Base-by-base conservation (phyloP, 2,797 vertebrate species). In the Threskiornis aethiopicus region DNA sequence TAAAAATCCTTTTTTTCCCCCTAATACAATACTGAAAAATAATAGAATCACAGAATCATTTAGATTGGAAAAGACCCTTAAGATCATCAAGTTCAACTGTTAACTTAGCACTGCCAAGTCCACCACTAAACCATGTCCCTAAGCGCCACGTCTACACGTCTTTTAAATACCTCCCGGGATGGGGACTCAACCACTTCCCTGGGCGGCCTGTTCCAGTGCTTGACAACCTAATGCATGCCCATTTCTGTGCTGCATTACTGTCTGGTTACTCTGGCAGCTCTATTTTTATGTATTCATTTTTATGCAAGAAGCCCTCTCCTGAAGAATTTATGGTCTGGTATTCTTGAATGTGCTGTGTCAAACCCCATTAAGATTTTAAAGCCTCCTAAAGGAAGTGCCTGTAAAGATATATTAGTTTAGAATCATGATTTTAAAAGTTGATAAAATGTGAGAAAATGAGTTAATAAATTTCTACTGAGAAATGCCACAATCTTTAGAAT, bases 311-410 rank as follows among this genome's bases (percentile, higher is more conserved):
- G 16, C 26, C 7, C 3, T 91, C 41, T 96, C 39, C 55, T 80
- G 54, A 44, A 87, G 89, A 89, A 87, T 92, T 94, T 66, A 64
- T 93, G 82, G 26, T 71, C 21, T 69, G 46, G 9, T 95, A 15
- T 92, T 91, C 57, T 89, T 89, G 75, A 92, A 86, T 94, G 72
- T 85, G 89, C 88, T 87, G 72, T 97, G 76, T 95, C 94, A 95
- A 91, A 85, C 69, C 18, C 65, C 51, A 57, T 95, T 91, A 94
- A 84, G 80, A 51, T 84, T 97, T 94, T 94, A 88, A 82, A 87
- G 31, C 44, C 65, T 90, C 66, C 49, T 95, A 66, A 91, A 94
- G 70, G 78, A 89, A 82, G 41, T 75, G 22, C 49, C 69, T 95
- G 55, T 84, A 78, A 87, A 92, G 73, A 83, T 87, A n/a, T 2